A percentile compares a stretch with the other conserved stretches of the same genome.
These are phyloP conservation scores for Limnothrissa miodon DNA, from an alignment of 2,113 vertebrate species.

Conservation along the genomic window DNA sequence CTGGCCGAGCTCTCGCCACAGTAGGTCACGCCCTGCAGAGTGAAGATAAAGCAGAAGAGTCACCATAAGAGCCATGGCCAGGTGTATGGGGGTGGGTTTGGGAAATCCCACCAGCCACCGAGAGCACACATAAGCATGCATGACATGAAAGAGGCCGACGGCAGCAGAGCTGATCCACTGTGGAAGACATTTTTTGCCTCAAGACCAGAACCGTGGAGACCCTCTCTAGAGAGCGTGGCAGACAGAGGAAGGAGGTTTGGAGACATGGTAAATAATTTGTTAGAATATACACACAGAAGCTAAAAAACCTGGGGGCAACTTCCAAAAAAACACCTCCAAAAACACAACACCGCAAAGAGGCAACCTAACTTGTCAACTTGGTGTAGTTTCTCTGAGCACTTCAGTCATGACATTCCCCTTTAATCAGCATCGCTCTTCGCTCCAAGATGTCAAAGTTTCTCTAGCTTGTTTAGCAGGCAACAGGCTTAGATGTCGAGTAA, in stretches of 20 bases:
- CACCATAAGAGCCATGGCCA: background rate
- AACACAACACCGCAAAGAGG: background rate
- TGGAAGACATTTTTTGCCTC: background rate
- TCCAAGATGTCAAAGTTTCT: background rate
- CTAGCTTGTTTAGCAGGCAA: background rate
- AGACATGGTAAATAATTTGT: background rate
- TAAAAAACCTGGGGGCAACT: background rate
- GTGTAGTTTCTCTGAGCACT: background rate
- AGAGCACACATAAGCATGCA: background rate
- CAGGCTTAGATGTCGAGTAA: background rate
- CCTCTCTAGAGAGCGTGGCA: background rate
- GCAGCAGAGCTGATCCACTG: background rate
- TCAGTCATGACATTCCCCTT: background rate
- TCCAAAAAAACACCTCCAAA: background rate
- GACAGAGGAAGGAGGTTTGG: background rate
- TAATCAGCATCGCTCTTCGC: background rate
- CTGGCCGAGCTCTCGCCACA: slow-evolving; percentile 93
- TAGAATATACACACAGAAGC: background rate
- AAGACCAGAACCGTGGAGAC: background rate
- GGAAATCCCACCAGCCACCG: background rate
- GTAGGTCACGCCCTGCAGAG: slow-evolving; percentile 88
- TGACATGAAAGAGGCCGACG: background rate
- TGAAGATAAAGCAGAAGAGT: background rate
- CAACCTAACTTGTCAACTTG: background rate
- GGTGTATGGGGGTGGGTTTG: too few relatives aligned